Base-by-base conservation (phyloP, 2,888 invertebrate genomes). In the Entomobrya proxima region DNA sequence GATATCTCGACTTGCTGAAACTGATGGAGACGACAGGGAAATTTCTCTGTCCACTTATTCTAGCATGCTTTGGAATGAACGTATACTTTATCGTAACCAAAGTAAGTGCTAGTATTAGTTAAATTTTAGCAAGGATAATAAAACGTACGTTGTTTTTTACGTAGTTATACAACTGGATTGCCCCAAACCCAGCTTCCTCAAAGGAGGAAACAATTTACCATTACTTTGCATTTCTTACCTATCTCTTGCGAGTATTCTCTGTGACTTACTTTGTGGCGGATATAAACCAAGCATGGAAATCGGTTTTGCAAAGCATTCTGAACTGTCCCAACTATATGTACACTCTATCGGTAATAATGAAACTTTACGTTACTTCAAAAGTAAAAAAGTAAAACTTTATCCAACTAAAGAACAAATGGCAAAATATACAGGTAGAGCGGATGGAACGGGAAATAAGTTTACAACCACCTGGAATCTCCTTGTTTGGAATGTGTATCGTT, bases 41-140 rank as follows among this genome's bases (percentile, higher is more conserved):
- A 4, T 64, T 78, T n/a, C 47, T 78, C 11, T 15, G 18, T 40
- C 78, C 78, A 13, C 30, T 78, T 11, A 64, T 78, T 6, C 18
- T 78, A 15, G 18, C 27, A 9, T 78, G 78, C 32, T 78, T 64
- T 24, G 78, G 44, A 21, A 30, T 27, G 21, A 78, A 78, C n/a
- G 27, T 78, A 47, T 78, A 78, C 24, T 18, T 61, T n/a, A 67
- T 50, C 37, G 47, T 67, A 18, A 40, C 67, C 7, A 47, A 61
- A 5, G 50, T 76, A 55, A 30, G 21, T 47, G 47, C n/a, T 47
- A 47, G 3, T 11, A 11, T 15, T 47, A 5, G 11, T 47, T 47
- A 11, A 47, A 47, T 47, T 15, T 11, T 52, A 6, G n/a, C 5
- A n/a, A 6, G 6, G 7, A n/a, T n/a, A 15, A 7, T 52, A 52